These are phyloP conservation scores for Stictocephala bisonia DNA, from an alignment of 2,888 invertebrate species.

Conservation along the genomic window DNA sequence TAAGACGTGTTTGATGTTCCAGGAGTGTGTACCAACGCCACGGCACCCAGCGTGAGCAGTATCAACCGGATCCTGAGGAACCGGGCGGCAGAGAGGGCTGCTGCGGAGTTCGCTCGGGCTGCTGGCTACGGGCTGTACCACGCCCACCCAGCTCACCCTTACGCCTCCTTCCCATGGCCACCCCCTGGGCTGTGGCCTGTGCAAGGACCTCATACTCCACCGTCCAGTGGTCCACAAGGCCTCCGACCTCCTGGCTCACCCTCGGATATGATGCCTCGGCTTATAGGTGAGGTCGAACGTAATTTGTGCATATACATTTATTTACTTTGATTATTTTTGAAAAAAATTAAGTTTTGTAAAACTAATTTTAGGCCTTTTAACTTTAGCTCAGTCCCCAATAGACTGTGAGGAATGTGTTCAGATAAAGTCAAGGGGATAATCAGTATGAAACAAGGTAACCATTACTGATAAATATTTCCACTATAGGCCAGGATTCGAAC, in stretches of 20 bases:
- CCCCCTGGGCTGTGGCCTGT: constrained; percentile 48
- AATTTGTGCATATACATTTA: not conserved
- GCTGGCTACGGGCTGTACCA: constrained; percentile 88
- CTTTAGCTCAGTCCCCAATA: too few relatives aligned
- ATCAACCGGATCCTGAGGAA: constrained; percentile 97
- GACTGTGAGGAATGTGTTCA: too few relatives aligned
- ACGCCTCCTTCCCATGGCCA: constrained; percentile 60
- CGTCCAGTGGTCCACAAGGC: constrained; percentile 30
- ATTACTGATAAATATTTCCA: too few relatives aligned
- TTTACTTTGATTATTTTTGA: too few relatives aligned
- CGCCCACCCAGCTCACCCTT: constrained; percentile 64
- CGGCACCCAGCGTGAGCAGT: constrained; percentile 96
- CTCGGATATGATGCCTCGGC: constrained; percentile 59
- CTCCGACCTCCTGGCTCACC: constrained; percentile 61
- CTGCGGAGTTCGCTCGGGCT: constrained; percentile 93
- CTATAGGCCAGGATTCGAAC: too few relatives aligned
- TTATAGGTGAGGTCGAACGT: constrained; percentile 53
- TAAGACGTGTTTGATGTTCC: constrained; percentile 62
- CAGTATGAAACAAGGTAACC: too few relatives aligned
- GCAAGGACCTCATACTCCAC: constrained; percentile 32
- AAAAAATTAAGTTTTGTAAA: too few relatives aligned
- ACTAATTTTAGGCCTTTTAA: too few relatives aligned
- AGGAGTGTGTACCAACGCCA: constrained; percentile 96
- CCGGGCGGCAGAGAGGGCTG: constrained; percentile 95
- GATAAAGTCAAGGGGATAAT: too few relatives aligned